Conservation (phyloP, 2,797 vertebrate species). For the Galago senegalensis region DNA sequence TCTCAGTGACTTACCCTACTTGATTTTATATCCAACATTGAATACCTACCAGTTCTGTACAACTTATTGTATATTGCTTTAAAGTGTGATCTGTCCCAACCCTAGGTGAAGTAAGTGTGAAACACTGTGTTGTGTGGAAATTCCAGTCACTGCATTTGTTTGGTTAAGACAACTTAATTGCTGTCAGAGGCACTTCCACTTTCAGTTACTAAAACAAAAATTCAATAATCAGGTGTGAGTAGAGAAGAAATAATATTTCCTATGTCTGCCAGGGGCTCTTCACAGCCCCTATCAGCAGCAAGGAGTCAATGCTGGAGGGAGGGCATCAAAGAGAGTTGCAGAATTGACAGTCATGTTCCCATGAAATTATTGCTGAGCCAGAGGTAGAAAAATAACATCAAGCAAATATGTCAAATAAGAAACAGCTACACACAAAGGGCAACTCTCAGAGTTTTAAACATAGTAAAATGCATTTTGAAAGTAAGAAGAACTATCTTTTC, state of each 20-base stretch:
- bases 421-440: not conserved
- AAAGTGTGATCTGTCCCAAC: constrained; percentile 60
- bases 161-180: constrained; percentile 67
- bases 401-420: constrained; percentile 43
- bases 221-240: constrained; percentile 44
- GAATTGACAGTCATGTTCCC: not conserved
- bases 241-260: no score
- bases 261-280: not conserved
- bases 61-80: constrained; percentile 54
- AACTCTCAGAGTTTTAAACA: constrained; percentile 9
- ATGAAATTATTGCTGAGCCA: constrained; percentile 43
- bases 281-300: not conserved
- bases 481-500: not conserved
- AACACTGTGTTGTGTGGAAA: constrained; percentile 4
- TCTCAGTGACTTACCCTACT: constrained; percentile 23
- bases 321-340: not conserved
- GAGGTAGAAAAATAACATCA: constrained; percentile 47
- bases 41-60: constrained; percentile 50
- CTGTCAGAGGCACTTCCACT: constrained; percentile 13
- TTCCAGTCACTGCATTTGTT: constrained; percentile 38
- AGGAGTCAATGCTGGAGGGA: not conserved
- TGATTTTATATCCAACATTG: constrained; percentile 44
- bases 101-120: not conserved
- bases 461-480: not conserved
- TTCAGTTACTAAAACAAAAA: constrained; percentile 66